These are phyloP conservation scores for Rhinichthys osculus DNA, from an alignment of 2,797 vertebrate genomes.

Conservation along the genomic window DNA sequence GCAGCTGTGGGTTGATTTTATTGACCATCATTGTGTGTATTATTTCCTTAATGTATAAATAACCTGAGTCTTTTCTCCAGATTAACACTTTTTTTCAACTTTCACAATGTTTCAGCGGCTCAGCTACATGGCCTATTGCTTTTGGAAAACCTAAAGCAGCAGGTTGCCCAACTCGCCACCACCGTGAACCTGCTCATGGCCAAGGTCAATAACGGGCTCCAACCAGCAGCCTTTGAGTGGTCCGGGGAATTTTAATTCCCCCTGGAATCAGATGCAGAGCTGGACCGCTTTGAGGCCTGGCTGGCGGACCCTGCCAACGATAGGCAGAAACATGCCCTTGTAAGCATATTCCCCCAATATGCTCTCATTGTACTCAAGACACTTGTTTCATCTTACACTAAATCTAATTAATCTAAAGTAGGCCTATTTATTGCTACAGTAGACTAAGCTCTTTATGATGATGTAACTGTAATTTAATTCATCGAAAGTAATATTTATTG, in stretches of 20 bases:
- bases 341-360: too few relatives aligned
- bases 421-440: too few relatives aligned
- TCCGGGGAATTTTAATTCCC: constrained; percentile 7
- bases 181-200: constrained; percentile 12
- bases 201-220: constrained; percentile 12
- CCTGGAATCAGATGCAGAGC: constrained; percentile 18
- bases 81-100: constrained; percentile 11
- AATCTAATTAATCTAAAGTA: too few relatives aligned
- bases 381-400: too few relatives aligned
- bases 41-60: too few relatives aligned
- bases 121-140: constrained; percentile 26
- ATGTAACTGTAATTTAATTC: too few relatives aligned
- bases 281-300: constrained; percentile 23
- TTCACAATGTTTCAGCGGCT: constrained; percentile 9
- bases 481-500: too few relatives aligned
- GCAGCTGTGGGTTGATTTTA: too few relatives aligned
- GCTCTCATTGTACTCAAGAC: too few relatives aligned
- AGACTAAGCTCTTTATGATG: too few relatives aligned
- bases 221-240: constrained; percentile 16
- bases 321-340: constrained; percentile 18
- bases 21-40: too few relatives aligned
- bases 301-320: constrained; percentile 7
- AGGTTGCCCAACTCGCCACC: constrained; percentile 13
- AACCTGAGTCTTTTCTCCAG: background rate
- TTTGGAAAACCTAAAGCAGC: constrained; percentile 30